Evolutionary conservation across 2,797 vertebrate genomes (phyloP).

Genomic region (Huso huso): DNA sequence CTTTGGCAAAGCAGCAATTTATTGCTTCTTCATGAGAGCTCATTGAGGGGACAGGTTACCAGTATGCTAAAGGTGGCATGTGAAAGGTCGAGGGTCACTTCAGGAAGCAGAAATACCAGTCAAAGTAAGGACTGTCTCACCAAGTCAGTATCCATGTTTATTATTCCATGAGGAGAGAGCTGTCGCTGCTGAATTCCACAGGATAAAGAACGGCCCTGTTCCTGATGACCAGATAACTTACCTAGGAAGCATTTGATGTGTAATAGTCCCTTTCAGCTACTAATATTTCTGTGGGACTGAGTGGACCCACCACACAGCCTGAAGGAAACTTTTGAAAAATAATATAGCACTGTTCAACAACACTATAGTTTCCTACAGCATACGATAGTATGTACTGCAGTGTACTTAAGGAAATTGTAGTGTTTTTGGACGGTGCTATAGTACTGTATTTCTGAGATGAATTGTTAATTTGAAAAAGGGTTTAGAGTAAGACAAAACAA

Average conservation of each 20-base stretch:
- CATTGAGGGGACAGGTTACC: neutral
- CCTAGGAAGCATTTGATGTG: conserved; percentile 28
- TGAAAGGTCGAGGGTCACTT: neutral
- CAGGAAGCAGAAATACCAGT: conserved; percentile 5
- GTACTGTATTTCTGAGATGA: too few relatives aligned
- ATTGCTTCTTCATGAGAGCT: too few relatives aligned
- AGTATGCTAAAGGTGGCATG: conserved; percentile 7
- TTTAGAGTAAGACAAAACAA: too few relatives aligned
- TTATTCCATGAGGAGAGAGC: conserved; percentile 44
- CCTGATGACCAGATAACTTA: conserved; percentile 46
- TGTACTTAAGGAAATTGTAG: too few relatives aligned
- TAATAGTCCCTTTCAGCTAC: conserved; percentile 22
- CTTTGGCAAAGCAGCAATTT: too few relatives aligned
- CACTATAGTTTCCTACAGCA: too few relatives aligned
- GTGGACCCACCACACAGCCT: conserved; percentile 27
- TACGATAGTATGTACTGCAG: too few relatives aligned
- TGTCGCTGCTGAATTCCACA: conserved; percentile 55
- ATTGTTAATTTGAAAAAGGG: too few relatives aligned
- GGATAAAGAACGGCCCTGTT: conserved; percentile 51
- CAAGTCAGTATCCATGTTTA: conserved; percentile 54
- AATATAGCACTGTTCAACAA: too few relatives aligned
- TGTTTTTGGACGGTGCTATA: too few relatives aligned
- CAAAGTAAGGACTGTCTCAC: conserved; percentile 31
- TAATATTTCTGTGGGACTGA: conserved; percentile 24
- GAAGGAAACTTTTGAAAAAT: neutral